Evolutionary conservation across 2,888 invertebrate species (phyloP).

Genomic region (Trissolcus japonicus): DNA sequence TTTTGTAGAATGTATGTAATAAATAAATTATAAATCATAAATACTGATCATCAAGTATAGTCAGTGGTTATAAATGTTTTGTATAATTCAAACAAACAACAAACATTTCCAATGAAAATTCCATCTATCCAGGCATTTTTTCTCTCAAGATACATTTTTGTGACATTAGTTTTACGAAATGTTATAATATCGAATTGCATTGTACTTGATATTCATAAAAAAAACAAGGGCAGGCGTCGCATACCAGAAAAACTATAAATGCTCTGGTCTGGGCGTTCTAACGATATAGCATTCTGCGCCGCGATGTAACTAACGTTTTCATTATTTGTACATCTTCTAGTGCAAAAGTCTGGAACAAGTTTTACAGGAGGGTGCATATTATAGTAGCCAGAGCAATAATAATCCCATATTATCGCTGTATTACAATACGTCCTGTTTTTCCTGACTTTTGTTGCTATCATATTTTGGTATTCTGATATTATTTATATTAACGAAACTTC

Average conservation of each 20-base stretch:
- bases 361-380: constrained; percentile 55
- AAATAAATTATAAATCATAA: too few species aligned
- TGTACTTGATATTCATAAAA: neutral
- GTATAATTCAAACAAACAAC: too few species aligned
- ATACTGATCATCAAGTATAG: too few species aligned
- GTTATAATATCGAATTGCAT: neutral
- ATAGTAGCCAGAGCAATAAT: constrained; percentile 50
- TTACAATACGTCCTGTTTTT: constrained; percentile 13
- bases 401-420: constrained; percentile 41
- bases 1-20: too few species aligned
- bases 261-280: neutral
- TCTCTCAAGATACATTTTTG: too few species aligned
- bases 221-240: neutral
- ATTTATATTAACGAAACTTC: constrained; percentile 18
- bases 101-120: too few species aligned
- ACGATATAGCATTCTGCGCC: neutral
- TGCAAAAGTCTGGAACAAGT: constrained; percentile 55
- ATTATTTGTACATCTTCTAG: constrained; percentile 54
- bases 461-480: constrained; percentile 26
- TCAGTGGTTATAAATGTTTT: too few species aligned
- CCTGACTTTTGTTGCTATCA: constrained; percentile 39
- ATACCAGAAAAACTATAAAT: too few species aligned
- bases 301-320: constrained; percentile 41
- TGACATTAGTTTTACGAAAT: neutral
- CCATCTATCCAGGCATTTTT: too few species aligned